Evolutionary conservation across 2,888 invertebrate genomes (phyloP), one percentile per base, ranked within the genome.

Genomic region (Andrena chrysosceles): DNA sequence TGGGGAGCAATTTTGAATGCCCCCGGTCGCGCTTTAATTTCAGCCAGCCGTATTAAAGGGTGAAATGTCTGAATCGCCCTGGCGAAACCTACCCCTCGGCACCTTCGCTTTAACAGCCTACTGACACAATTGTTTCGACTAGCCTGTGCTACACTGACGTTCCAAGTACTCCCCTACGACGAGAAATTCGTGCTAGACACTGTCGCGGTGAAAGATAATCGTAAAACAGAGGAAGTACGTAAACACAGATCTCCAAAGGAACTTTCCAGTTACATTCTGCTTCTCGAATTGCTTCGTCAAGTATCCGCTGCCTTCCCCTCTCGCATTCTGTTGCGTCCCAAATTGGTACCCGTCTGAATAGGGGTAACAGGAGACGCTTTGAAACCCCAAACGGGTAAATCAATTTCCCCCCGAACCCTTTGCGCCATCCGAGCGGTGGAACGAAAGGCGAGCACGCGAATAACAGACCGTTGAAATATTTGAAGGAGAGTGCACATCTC

Each of bases 401-500:
- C 33, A 8, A 6, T 33, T 52, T 0, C 49, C n/a, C 35, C 8
- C 23, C 0, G 56, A 42, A 16, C 16, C 54, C 4, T 56, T 3
- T 7, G 13, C 29, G 35, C 31, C 13, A 42, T 42, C 16, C 42
- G 67, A 63, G 63, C n/a, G 54, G 33, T 63, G 31, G 26, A 13
- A 33, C 35, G 29, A 63, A 63, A 31, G 23, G 66, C 16, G 16
- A 29, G 8, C n/a, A 33, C 10, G 52, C 4, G 56, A 78, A 75
- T 83, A 68, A 64, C 20, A 23, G 33, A 7, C 26, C 20, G n/a
- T 54, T 72, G 75, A 78, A 63, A 66, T 81, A 48, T 20, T 79
- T 73, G 42, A 78, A 89, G 98, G 86, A 96, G 98, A 86, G 99
- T 99, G 29, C 99, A 99, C 94, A 97, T 99, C 90, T 99, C 98